phyloP scores from a whole-genome alignment of 1,140 invertebrate species.

The Metopolophium dirhodum region DNA sequence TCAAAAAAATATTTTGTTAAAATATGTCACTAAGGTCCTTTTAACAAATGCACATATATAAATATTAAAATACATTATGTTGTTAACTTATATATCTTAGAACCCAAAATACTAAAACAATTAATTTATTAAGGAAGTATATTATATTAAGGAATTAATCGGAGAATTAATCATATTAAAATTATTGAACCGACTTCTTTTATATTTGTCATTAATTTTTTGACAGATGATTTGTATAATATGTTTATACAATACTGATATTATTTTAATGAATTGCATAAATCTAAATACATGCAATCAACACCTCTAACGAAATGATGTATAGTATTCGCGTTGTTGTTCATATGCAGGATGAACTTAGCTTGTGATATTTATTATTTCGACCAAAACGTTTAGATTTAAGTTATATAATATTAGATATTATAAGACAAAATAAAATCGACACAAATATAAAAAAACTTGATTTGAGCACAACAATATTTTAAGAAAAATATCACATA shows the following conservation, averaged over 20 bases:
- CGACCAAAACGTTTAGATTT: neutral
- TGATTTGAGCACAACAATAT: no score
- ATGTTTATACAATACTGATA: neutral
- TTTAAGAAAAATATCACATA: neutral
- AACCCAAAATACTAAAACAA: neutral
- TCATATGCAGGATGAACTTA: neutral
- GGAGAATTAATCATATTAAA: neutral
- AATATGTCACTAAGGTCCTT: neutral
- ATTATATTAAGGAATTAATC: no score
- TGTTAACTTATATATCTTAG: neutral
- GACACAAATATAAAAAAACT: no score
- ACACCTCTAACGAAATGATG: neutral
- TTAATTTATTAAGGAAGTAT: neutral
- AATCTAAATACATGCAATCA: neutral
- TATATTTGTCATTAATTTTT: neutral
- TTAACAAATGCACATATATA: neutral
- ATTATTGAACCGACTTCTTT: neutral
- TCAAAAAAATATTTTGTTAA: neutral
- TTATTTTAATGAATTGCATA: no score
- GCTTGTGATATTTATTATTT: neutral
- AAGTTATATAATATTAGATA: neutral
- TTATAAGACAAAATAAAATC: neutral
- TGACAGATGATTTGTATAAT: neutral
- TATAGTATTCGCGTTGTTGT: neutral
- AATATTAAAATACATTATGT: neutral